These are phyloP conservation scores for Hippocampus barbouri DNA, from an alignment of 2,113 vertebrate genomes.

Conservation along the genomic window DNA sequence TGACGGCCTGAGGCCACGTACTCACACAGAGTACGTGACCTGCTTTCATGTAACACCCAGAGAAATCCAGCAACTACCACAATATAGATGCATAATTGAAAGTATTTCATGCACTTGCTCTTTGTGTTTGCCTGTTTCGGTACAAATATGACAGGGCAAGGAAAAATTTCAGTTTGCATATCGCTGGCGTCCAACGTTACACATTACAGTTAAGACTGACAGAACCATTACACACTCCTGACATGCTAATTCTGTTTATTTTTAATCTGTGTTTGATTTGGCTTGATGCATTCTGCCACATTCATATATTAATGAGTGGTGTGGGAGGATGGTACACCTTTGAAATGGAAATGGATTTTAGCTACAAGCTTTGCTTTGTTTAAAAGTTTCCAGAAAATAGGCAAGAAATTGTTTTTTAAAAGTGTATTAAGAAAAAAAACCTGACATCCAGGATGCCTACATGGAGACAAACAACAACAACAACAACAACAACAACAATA, in stretches of 20 bases:
- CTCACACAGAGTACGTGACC: constrained; percentile 15
- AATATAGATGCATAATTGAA: constrained; percentile 4
- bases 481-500: no score
- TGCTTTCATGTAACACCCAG: not conserved
- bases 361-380: not conserved
- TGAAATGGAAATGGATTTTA: constrained; percentile 1
- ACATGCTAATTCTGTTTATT: constrained; percentile 7
- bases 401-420: not conserved
- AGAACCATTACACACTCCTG: not conserved
- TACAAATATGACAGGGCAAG: not conserved
- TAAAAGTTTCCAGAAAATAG: not conserved
- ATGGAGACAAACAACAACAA: not conserved
- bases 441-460: not conserved
- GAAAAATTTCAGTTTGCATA: not conserved
- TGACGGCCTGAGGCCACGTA: constrained; percentile 43
- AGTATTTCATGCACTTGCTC: not conserved
- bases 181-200: not conserved
- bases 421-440: not conserved
- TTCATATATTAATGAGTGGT: constrained; percentile 3
- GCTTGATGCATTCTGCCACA: not conserved
- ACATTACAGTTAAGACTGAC: not conserved
- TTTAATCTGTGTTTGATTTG: constrained; percentile 3
- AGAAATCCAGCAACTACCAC: constrained; percentile 11
- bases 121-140: not conserved
- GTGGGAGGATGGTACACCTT: constrained; percentile 6